Evolutionary conservation across 2,797 vertebrate genomes (phyloP), one percentile per base, ranked within the genome.

Genomic region (Myotis pilosus): DNA sequence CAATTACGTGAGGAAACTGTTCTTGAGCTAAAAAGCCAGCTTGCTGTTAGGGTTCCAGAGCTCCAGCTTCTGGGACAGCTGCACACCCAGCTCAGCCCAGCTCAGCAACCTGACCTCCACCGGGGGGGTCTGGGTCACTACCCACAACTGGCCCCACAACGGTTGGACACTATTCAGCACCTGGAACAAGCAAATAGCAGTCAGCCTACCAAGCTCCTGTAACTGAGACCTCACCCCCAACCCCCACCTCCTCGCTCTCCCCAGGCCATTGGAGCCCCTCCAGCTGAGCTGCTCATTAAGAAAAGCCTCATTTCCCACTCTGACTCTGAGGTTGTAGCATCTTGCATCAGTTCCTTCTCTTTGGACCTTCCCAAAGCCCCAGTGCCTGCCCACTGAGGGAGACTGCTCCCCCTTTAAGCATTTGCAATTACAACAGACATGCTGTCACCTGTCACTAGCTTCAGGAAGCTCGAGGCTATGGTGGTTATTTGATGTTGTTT

Each of bases 1-100:
- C 97, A 98, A 98, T 98, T 98, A 98, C 68, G 94, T 96, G 95
- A 97, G 95, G 94, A 97, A 97, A 96, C 93, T 95, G 96, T 94
- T 97, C 97, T 30, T 72, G 82, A 96, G 88, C 87, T 91, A 76
- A 85, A 94, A 96, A 97, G 95, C 92, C 92, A 92, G 76, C 83
- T 94, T 12, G 38, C 49, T 93, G 80, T 94, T 49, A 75, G 81
- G 89, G 95, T 96, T 97, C 91, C 19, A 16, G 84, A 95, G 82
- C 95, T 96, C 95, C 22, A 96, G 97, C 97, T 97, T 96, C 95
- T 96, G 57, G 96, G 97, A 95, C 96, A 89, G 97, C 92, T 92
- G 66, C 90, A 94, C 33, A 72, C 25, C 4, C 49, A 64, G 28
- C 93, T 97, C 94, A 89, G 79, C 53, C 96, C 92, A 89, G 49